phyloP scores from a whole-genome alignment of 23 tunicate genomes.

The Diplosoma virens region DNA sequence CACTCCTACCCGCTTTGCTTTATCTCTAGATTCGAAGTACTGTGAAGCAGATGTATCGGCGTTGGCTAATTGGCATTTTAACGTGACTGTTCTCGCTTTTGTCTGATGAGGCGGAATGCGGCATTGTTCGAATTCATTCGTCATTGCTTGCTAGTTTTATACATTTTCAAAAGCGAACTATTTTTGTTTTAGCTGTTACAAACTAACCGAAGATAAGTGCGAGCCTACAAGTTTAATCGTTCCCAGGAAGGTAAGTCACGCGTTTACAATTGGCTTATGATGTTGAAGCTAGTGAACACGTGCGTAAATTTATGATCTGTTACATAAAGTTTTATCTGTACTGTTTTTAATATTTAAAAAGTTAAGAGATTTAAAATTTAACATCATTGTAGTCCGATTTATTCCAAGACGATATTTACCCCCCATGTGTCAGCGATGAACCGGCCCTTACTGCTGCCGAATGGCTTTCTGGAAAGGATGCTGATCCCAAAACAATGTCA shows the following conservation, averaged over 20 bases:
- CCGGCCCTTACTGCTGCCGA: conserved; percentile 68
- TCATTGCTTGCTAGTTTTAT: too few species aligned
- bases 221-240: conserved; percentile 70
- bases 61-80: too few species aligned
- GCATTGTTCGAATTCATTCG: too few species aligned
- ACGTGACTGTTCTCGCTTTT: too few species aligned
- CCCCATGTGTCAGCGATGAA: conserved; percentile 31
- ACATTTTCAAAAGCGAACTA: not conserved
- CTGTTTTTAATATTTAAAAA: too few species aligned
- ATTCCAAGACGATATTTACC: conserved; percentile 85
- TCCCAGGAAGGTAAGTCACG: conserved; percentile 77
- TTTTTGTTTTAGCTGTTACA: conserved; percentile 61
- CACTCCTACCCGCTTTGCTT: too few species aligned
- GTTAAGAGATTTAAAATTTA: too few species aligned
- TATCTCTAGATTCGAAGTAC: too few species aligned
- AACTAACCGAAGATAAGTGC: conserved; percentile 43
- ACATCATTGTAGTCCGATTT: conserved; percentile 73
- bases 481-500: conserved; percentile 21
- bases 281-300: not conserved
- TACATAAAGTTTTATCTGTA: not conserved
- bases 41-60: too few species aligned
- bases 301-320: not conserved
- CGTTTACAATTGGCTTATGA: not conserved
- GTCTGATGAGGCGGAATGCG: too few species aligned
- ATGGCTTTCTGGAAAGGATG: conserved; percentile 55